These are phyloP conservation scores for Lycorma delicatula DNA, from an alignment of 1,140 invertebrate species.

Conservation along the genomic window DNA sequence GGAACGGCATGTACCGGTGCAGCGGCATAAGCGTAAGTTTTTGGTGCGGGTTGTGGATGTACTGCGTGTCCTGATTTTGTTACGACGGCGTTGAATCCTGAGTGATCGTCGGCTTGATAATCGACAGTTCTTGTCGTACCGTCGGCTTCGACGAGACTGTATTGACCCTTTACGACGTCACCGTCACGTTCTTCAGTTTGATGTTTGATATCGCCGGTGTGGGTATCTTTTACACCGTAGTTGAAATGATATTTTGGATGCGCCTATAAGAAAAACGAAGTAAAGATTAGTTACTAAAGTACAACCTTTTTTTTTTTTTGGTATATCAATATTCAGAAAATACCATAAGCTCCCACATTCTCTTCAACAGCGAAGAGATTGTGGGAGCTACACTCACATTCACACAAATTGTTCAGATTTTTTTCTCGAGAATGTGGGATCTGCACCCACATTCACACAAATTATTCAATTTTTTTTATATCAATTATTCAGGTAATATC, in stretches of 20 bases:
- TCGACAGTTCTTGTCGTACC: conserved; percentile 49
- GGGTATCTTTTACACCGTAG: conserved; percentile 44
- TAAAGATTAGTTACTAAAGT: too few species aligned
- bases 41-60: conserved; percentile 28
- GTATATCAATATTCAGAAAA: too few species aligned
- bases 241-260: conserved; percentile 45
- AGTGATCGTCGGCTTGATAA: conserved; percentile 49
- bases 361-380: too few species aligned
- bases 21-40: conserved; percentile 1
- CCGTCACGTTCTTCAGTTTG: conserved; percentile 44
- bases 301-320: too few species aligned
- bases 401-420: too few species aligned
- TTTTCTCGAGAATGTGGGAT: too few species aligned
- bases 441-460: too few species aligned
- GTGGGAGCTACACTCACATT: too few species aligned
- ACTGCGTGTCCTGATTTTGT: conserved; percentile 44
- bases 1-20: background rate
- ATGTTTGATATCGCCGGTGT: conserved; percentile 44
- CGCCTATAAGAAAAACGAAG: too few species aligned
- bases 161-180: conserved; percentile 45
- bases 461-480: too few species aligned
- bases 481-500: too few species aligned
- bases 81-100: conserved; percentile 50
- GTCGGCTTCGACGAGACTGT: conserved; percentile 47
- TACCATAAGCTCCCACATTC: too few species aligned